Base-by-base conservation (phyloP, 2,888 invertebrate species). In the Pyrochroa serraticornis region DNA sequence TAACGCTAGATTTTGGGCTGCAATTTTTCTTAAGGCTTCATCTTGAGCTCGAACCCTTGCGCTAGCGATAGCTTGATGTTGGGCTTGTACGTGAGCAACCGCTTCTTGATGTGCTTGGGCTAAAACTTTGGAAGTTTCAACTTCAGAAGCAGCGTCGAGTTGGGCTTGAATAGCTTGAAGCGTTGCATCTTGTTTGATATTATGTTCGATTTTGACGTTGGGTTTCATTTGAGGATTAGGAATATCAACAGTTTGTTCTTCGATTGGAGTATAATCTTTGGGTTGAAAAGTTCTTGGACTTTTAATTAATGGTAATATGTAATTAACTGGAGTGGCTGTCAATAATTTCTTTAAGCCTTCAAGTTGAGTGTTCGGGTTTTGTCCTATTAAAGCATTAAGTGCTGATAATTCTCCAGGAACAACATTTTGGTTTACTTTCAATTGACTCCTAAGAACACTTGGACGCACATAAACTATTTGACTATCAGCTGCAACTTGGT, bases 341-440 rank as follows among this genome's bases (percentile, higher is more conserved):
- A 84, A 65, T 3, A 84, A 67, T 53, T 81, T 79, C 38, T 82
- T 80, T 1, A 84, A 71, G 1, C 83, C 83, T 64, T 82, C 77
- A 12, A 84, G 75, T 71, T 84, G 83, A 51, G 80, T 78, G 6
- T 76, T 75, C 0, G 83, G 82, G 1, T 80, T 76, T 70, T 82
- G 82, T 10, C 82, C 84, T 31, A 84, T 72, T 6, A 84, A 68
- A 0, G 80, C 75, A 37, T 78, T 80, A 0, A 84, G 69, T n/a
- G 80, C 80, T 36, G 79, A 74, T 7, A 83, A 77, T 39, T 63
- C 43, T 58, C 52, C 12, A 1, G 55, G 47, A 30, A 54, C 58
- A 6, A 54, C 14, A 14, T 61, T 49, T 46, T 65, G 37, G 2
- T 50, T 46, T 9, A 39, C 13, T 38, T 54, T 47, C 33, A 67